Evolutionary conservation across 2,888 invertebrate species (phyloP), one percentile per base, ranked within the genome.

Genomic region (Embidobia sp.): DNA sequence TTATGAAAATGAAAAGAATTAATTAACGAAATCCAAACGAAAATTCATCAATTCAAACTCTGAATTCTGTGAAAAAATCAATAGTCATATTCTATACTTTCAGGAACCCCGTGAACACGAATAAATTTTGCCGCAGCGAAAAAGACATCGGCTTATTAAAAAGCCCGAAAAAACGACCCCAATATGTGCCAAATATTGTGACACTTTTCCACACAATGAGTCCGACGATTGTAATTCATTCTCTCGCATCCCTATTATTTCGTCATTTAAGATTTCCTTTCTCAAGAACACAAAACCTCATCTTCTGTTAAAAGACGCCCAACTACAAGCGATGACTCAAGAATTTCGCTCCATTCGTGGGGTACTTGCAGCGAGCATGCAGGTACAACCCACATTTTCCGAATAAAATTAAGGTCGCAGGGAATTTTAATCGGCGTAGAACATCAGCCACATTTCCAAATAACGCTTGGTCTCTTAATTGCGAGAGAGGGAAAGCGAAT

Each of bases 401-500:
- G 26, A 22, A 44, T 46, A 3, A 18, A 61, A 48, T 61, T 48
- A 42, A 57, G 26, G 2, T 15, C 22, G 27, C 15, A 31, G 42
- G 33, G 53, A 55, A 55, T 57, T 27, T 69, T 69, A 51, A 59
- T 59, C 19, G 42, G 27, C 55, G 37, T 35, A 33, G 31, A 69
- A 40, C 33, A 27, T 8, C 44, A n/a, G 46, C 6, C 22, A 22
- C 6, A 22, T 22, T 22, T 4, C 3, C 3, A 22, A 22, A 22
- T 22, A 22, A 70, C 29, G 57, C 64, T 76, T 53, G 48, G 55
- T 70, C 72, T 72, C 53, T 31, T 77, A 77, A 77, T 77, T 77
- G 70, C 70, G 57, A 66, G 3, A 4, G 51, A 37, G 76, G 70
- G 76, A 77, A 59, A 70, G 55, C 40, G 67, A 59, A 42, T 69